Conservation (phyloP, 1,140 invertebrate genomes). For the Littorina saxatilis region DNA sequence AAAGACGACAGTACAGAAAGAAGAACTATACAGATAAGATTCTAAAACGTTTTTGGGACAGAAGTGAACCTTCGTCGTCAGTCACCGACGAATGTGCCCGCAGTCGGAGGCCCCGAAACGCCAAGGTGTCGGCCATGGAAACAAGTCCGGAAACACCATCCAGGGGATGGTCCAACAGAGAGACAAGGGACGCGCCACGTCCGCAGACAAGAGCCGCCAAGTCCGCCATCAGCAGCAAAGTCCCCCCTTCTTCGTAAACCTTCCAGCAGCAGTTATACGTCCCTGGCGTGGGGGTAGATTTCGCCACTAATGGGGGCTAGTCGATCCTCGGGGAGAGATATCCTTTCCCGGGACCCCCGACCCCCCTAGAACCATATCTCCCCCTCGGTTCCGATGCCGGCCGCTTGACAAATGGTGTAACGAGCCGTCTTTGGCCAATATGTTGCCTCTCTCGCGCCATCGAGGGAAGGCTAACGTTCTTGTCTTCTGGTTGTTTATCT, state of each 20-base stretch:
- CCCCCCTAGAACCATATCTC: slow-evolving; percentile 21
- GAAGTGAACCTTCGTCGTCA: too few relatives aligned
- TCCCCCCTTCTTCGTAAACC: background rate
- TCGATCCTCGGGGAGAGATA: slow-evolving; percentile 26
- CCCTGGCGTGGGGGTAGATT: slow-evolving; percentile 29
- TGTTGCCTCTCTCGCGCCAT: slow-evolving; percentile 20
- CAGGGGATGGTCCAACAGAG: slow-evolving; percentile 17
- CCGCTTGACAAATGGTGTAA: slow-evolving; percentile 37
- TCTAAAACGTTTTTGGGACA: too few relatives aligned
- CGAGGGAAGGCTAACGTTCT: background rate
- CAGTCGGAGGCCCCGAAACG: background rate
- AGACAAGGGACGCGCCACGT: background rate
- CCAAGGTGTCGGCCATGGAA: too few relatives aligned
- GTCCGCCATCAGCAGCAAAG: background rate
- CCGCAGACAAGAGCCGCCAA: slow-evolving; percentile 6
- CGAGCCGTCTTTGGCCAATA: slow-evolving; percentile 21
- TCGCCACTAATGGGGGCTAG: slow-evolving; percentile 15
- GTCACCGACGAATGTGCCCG: too few relatives aligned
- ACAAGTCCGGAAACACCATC: slow-evolving; percentile 12
- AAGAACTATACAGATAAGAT: too few relatives aligned
- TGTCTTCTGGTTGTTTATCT: slow-evolving; percentile 22
- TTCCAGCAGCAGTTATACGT: slow-evolving; percentile 19
- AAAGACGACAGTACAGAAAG: too few relatives aligned
- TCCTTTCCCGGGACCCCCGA: slow-evolving; percentile 16
- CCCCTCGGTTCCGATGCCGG: background rate